Evolutionary conservation across 2,797 vertebrate genomes (phyloP).

Genomic region (Alauda arvensis): DNA sequence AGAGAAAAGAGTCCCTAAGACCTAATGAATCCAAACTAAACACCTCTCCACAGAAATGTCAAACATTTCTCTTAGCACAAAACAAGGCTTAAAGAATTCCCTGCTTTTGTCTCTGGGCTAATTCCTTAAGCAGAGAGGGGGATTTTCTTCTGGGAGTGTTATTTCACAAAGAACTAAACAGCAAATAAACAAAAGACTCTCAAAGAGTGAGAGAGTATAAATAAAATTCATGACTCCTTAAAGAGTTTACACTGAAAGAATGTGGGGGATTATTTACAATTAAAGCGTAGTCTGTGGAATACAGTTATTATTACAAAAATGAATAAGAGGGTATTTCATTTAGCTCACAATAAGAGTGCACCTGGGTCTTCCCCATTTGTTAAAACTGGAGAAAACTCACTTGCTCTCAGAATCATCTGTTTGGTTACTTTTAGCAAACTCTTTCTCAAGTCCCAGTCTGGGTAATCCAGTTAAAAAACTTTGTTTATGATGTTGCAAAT

Average conservation of each 20-base stretch:
- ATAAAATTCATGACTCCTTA: constrained; percentile 87
- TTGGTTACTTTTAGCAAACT: not conserved
- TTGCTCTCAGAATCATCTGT: constrained; percentile 26
- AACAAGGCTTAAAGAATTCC: constrained; percentile 91
- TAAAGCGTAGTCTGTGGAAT: constrained; percentile 74
- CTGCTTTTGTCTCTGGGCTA: constrained; percentile 91
- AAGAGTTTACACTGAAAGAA: constrained; percentile 85
- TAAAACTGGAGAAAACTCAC: constrained; percentile 47
- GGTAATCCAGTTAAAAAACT: not conserved
- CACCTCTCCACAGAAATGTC: constrained; percentile 91
- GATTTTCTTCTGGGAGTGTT: constrained; percentile 84
- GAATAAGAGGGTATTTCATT: constrained; percentile 67
- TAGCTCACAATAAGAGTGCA: constrained; percentile 64
- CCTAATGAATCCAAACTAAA: constrained; percentile 99
- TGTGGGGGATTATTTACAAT: constrained; percentile 81
- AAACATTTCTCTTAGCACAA: constrained; percentile 92
- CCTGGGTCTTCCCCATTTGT: constrained; percentile 62
- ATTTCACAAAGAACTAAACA: constrained; percentile 85
- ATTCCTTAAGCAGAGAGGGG: constrained; percentile 92
- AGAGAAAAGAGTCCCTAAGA: constrained; percentile 84
- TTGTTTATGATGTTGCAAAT: constrained; percentile 21
- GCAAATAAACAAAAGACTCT: constrained; percentile 86
- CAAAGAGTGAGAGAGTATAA: constrained; percentile 83
- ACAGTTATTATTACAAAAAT: constrained; percentile 74
- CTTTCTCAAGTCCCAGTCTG: not conserved